These are phyloP conservation scores for Tipula vernalis DNA, from an alignment of 2,888 invertebrate species.

Conservation along the genomic window DNA sequence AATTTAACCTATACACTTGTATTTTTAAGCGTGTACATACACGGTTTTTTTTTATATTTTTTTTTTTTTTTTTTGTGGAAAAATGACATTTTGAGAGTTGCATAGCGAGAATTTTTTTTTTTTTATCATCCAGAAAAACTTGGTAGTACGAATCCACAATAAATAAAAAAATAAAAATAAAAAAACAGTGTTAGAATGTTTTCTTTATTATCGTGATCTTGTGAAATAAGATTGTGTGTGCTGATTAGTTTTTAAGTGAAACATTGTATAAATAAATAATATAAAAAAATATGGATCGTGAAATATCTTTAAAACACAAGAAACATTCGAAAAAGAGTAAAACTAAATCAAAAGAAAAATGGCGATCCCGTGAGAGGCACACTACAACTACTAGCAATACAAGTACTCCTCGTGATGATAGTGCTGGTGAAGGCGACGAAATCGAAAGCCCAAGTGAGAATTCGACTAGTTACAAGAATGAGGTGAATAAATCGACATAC, in stretches of 20 bases:
- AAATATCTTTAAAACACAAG: conserved; percentile 11
- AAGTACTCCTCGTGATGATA: neutral
- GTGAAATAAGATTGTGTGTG: neutral
- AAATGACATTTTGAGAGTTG: neutral
- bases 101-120: conserved; percentile 4
- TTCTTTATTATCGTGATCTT: neutral
- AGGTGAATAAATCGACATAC: neutral
- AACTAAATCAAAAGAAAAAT: conserved; percentile 19
- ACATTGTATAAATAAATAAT: neutral
- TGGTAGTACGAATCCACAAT: neutral
- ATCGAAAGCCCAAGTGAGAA: neutral
- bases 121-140: neutral
- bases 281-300: neutral
- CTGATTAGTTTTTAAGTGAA: neutral
- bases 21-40: neutral
- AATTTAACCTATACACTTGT: neutral
- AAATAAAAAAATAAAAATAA: neutral
- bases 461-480: neutral
- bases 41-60: neutral
- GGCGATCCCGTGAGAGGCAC: conserved; percentile 17
- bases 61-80: neutral
- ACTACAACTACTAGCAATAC: neutral
- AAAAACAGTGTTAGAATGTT: neutral
- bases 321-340: conserved; percentile 19
- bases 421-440: neutral